Conservation (phyloP, 2,888 invertebrate genomes). For the Campoplex capitator region DNA sequence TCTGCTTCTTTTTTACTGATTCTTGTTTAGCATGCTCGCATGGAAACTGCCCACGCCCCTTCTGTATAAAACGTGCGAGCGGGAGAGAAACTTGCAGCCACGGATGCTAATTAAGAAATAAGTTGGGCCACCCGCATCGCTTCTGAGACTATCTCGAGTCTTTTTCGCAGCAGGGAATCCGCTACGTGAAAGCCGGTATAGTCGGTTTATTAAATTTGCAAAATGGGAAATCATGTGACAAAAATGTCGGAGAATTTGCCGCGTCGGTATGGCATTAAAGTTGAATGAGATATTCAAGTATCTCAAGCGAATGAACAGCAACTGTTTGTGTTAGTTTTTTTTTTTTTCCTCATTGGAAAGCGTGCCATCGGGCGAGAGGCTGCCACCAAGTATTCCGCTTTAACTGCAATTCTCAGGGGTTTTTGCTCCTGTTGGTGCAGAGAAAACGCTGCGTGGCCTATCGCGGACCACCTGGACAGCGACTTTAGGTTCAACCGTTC, state of each 20-base stretch:
- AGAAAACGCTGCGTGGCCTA: conserved; percentile 53
- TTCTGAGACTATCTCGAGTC: conserved; percentile 39
- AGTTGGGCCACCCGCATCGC: conserved; percentile 75
- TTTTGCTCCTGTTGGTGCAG: conserved; percentile 28
- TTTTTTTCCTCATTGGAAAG: conserved; percentile 29
- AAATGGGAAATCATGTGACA: conserved; percentile 65
- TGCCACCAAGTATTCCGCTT: conserved; percentile 48
- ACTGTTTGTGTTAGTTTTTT: neutral
- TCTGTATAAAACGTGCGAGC: conserved; percentile 24
- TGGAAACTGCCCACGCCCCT: conserved; percentile 61
- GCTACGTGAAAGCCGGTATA: conserved; percentile 38
- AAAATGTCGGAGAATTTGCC: conserved; percentile 64
- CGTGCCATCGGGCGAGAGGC: conserved; percentile 50
- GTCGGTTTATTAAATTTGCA: conserved; percentile 65
- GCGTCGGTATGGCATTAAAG: conserved; percentile 49
- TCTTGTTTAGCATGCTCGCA: conserved; percentile 52
- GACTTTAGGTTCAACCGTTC: conserved; percentile 71
- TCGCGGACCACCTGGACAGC: conserved; percentile 75
- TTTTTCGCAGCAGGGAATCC: conserved; percentile 62
- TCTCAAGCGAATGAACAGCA: conserved; percentile 8
- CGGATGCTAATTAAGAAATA: conserved; percentile 77
- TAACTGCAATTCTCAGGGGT: conserved; percentile 5
- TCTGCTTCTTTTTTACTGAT: conserved; percentile 33
- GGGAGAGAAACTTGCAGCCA: conserved; percentile 45
- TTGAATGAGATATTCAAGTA: conserved; percentile 45